Evolutionary conservation across 2,888 invertebrate genomes (phyloP), one percentile per base, ranked within the genome.

Genomic region (Mesoligia furuncula): DNA sequence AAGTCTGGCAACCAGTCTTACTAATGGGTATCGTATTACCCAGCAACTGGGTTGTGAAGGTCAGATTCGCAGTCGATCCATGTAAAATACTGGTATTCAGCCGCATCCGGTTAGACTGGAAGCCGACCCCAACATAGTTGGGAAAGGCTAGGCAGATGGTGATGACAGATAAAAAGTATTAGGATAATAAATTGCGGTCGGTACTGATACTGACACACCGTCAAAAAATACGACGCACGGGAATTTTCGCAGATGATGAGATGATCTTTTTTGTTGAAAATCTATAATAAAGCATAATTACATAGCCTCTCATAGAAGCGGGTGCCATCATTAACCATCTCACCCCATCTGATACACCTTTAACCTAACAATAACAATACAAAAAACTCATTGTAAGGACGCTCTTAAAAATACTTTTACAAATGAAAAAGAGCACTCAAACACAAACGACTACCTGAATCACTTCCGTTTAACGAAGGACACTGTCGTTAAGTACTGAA

Each of bases 391-490:
- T 92, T 91, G 81, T 74, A 81, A 90, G 90, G 85, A 89, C 88
- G 90, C 91, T 91, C 74, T 91, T 91, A 92, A 70, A 75, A 92
- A 90, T 92, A 92, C 90, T 88, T 90, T 89, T 90, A 92, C 93
- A 95, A 95, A 95, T 95, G 94, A 93, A 95, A 94, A 94, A 94
- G 93, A 93, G 91, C 93, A 93, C 94, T 93, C 91, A 88, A 90
- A 87, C 91, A 90, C 91, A 93, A 94, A 94, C 93, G 93, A 94
- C 93, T 93, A 95, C 96, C 96, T 95, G 96, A 95, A 95, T 95
- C 95, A 92, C 93, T 94, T 93, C 91, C 91, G 91, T 92, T 93
- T 94, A 94, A 94, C 93, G 94, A 93, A 93, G 93, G 91, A 92
- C 93, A 91, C 92, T 91, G 92, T 94, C 94, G 93, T 95, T 95